Percentiles rank a stretch among this genome's conserved stretches.
These are phyloP conservation scores for Cryptocephalus moraei DNA, from an alignment of 2,888 invertebrate species.

Conservation along the genomic window DNA sequence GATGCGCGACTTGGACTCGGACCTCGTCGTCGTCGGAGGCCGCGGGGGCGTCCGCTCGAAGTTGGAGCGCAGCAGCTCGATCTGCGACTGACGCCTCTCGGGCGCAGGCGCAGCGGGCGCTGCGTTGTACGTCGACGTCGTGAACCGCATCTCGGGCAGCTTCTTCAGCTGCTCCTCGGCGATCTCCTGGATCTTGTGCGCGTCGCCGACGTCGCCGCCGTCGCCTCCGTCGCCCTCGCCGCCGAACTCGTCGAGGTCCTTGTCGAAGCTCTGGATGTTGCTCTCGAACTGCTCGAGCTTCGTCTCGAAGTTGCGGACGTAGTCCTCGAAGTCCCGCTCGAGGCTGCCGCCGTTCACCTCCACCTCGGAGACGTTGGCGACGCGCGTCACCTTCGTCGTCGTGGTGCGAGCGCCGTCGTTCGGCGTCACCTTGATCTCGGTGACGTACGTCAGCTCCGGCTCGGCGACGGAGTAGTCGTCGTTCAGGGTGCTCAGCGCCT, in stretches of 20 bases:
- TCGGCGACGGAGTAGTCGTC: slow-evolving; percentile 16
- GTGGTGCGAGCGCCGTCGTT: slow-evolving; percentile 57
- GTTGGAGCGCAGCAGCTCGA: slow-evolving; percentile 39
- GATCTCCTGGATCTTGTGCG: slow-evolving; percentile 34
- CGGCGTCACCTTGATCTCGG: slow-evolving; percentile 62
- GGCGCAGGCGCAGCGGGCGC: slow-evolving; percentile 46
- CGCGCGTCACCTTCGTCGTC: slow-evolving; percentile 39
- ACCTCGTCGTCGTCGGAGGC: slow-evolving; percentile 10
- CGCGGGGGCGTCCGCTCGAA: slow-evolving; percentile 36
- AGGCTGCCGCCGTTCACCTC: slow-evolving; percentile 32
- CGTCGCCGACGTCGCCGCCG: slow-evolving; percentile 21
- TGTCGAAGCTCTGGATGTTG: slow-evolving; percentile 28
- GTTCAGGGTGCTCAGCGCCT: slow-evolving; percentile 29
- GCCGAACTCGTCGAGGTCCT: slow-evolving; percentile 19
- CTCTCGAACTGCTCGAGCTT: slow-evolving; percentile 25
- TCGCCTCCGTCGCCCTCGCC: slow-evolving; percentile 17
- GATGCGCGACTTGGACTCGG: slow-evolving; percentile 33
- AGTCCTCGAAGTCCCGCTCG: slow-evolving; percentile 33
- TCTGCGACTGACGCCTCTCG: slow-evolving; percentile 49
- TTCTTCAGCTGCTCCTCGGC: slow-evolving; percentile 37
- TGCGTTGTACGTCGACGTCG: slow-evolving; percentile 51
- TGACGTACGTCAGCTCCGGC: slow-evolving; percentile 49
- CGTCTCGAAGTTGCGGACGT: slow-evolving; percentile 30
- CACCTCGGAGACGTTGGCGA: slow-evolving; percentile 27
- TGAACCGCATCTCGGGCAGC: slow-evolving; percentile 48